These are phyloP conservation scores for Naja naja DNA, from an alignment of 2,113 vertebrate species.

Conservation along the genomic window DNA sequence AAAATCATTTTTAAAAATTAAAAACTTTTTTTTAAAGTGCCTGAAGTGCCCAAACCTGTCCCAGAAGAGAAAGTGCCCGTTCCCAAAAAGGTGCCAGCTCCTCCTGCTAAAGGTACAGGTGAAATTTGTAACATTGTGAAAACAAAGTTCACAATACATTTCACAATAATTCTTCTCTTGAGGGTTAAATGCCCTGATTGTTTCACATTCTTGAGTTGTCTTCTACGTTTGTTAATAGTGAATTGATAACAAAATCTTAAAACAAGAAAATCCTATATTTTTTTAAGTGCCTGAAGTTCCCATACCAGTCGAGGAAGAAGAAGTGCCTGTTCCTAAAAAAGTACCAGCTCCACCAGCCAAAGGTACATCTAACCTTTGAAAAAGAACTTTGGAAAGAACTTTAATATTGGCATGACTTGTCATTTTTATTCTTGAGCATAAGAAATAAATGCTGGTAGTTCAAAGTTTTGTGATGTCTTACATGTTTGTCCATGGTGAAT, in stretches of 20 bases:
- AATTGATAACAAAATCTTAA: not conserved
- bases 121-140: not conserved
- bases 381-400: not conserved
- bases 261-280: conserved; percentile 37
- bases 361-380: conserved; percentile 45
- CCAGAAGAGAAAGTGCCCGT: conserved; percentile 46
- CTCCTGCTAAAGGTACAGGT: not conserved
- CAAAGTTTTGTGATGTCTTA: conserved; percentile 32
- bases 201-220: not conserved
- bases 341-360: conserved; percentile 19
- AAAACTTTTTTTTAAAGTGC: conserved; percentile 66
- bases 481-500: conserved; percentile 16
- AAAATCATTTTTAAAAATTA: not conserved
- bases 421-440: not conserved
- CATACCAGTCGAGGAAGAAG: not conserved
- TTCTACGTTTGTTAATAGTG: not conserved
- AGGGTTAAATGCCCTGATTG: not conserved
- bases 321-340: not conserved
- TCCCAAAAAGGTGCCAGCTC: conserved; percentile 17
- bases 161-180: not conserved
- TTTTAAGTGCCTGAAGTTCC: conserved; percentile 70
- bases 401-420: not conserved
- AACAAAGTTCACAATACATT: not conserved
- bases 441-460: not conserved
- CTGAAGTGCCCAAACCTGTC: conserved; percentile 51